phyloP scores from a whole-genome alignment of 2,797 vertebrate species.

The Pagetopsis macropterus region DNA sequence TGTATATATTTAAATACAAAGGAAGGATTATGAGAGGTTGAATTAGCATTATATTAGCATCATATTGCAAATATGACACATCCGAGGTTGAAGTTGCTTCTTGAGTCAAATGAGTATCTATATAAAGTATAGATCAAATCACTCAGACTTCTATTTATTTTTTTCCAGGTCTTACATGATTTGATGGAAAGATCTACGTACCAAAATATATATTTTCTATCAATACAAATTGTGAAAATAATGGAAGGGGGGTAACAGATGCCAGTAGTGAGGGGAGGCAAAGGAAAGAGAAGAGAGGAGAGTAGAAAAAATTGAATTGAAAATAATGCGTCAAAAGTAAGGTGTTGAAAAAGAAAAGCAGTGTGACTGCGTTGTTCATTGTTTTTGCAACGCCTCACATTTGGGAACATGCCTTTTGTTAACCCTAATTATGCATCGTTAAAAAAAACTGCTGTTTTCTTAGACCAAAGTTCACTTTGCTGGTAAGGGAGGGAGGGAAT shows the following conservation, averaged over 20 bases:
- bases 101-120: neutral
- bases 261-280: constrained; percentile 5
- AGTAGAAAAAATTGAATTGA: constrained; percentile 2
- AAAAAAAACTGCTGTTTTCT: constrained; percentile 79
- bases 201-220: constrained; percentile 53
- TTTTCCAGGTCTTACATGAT: constrained; percentile 52
- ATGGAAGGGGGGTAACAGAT: neutral
- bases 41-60: constrained; percentile 18
- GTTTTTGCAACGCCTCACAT: constrained; percentile 47
- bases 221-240: constrained; percentile 42
- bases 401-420: constrained; percentile 40
- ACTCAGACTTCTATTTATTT: constrained; percentile 7
- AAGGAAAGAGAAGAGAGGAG: neutral
- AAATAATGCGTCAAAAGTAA: constrained; percentile 27
- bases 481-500: constrained; percentile 72
- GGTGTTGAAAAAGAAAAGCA: constrained; percentile 18
- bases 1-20: constrained; percentile 25
- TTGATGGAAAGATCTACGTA: constrained; percentile 29
- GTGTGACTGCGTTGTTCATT: constrained; percentile 29
- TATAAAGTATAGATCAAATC: constrained; percentile 8
- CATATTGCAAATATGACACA: constrained; percentile 24
- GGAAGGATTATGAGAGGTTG: constrained; percentile 11
- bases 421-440: constrained; percentile 57
- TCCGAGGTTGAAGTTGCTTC: constrained; percentile 15
- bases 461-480: constrained; percentile 91